These are phyloP conservation scores for Patella caerulea DNA, from an alignment of 2,888 invertebrate species.

Conservation along the genomic window DNA sequence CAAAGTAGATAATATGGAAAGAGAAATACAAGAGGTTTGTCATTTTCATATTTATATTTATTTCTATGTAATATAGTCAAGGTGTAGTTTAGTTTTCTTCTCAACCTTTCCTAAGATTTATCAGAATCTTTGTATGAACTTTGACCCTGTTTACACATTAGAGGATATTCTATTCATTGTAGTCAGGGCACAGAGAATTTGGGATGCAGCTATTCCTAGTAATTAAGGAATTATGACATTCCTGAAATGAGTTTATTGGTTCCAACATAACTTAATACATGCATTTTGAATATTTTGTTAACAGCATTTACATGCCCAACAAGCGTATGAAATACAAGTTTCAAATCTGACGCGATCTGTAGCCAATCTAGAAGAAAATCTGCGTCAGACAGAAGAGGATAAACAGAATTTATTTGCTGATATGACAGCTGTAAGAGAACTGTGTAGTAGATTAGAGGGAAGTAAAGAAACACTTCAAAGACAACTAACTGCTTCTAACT, in stretches of 20 bases:
- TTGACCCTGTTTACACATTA: too few species aligned
- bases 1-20: conserved; percentile 62
- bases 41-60: too few species aligned
- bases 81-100: too few species aligned
- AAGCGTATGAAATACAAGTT: conserved; percentile 68
- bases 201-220: too few species aligned
- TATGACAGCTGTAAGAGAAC: conserved; percentile 67
- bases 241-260: too few species aligned
- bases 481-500: conserved; percentile 64
- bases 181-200: too few species aligned
- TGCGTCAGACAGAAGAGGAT: conserved; percentile 64
- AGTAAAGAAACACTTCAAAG: conserved; percentile 69
- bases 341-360: conserved; percentile 66
- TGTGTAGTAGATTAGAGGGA: conserved; percentile 68
- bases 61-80: too few species aligned
- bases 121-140: too few species aligned
- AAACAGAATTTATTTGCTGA: conserved; percentile 67
- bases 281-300: conserved; percentile 18
- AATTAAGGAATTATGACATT: too few species aligned
- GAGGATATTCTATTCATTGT: too few species aligned
- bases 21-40: conserved; percentile 65
- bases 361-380: conserved; percentile 65
- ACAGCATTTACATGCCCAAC: conserved; percentile 64
- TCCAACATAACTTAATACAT: too few species aligned
- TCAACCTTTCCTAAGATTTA: too few species aligned